phyloP scores from a whole-genome alignment of 2,888 invertebrate genomes.

The Prosopocoilus inquinatus region DNA sequence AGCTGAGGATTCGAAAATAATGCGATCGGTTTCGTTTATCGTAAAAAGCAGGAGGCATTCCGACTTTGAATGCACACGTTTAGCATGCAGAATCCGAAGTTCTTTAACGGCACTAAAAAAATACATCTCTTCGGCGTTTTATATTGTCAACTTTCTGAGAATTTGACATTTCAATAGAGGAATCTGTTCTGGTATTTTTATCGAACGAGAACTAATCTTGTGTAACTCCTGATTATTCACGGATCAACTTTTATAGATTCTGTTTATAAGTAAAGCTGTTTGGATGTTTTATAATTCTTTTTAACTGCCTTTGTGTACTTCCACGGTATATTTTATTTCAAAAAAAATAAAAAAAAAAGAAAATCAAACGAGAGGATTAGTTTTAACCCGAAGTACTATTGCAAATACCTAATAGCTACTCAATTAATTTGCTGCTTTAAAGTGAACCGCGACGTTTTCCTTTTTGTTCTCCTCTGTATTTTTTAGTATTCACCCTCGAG shows the following conservation, averaged over 20 bases:
- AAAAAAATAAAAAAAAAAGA: too few relatives aligned
- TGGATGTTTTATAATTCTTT: not conserved
- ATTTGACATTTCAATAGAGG: conserved; percentile 16
- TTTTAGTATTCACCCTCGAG: conserved; percentile 2
- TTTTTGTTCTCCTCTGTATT: not conserved
- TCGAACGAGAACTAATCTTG: conserved; percentile 13
- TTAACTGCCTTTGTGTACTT: not conserved
- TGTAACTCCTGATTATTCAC: conserved; percentile 14
- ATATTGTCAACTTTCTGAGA: conserved; percentile 10
- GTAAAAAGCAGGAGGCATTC: too few relatives aligned
- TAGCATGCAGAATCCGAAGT: too few relatives aligned
- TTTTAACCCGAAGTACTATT: too few relatives aligned
- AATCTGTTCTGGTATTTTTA: conserved; percentile 15
- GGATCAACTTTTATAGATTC: conserved; percentile 11
- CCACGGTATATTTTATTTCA: not conserved
- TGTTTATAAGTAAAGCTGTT: conserved; percentile 29
- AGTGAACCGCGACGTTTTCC: too few relatives aligned
- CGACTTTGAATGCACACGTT: too few relatives aligned
- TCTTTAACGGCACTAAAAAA: too few relatives aligned
- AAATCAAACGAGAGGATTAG: too few relatives aligned
- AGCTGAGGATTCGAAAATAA: too few relatives aligned
- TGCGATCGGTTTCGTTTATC: too few relatives aligned
- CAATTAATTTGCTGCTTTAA: too few relatives aligned
- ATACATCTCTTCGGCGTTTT: not conserved
- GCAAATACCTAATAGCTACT: too few relatives aligned